Evolutionary conservation across 1,140 invertebrate species (phyloP).

Genomic region (Galendromus occidentalis): DNA sequence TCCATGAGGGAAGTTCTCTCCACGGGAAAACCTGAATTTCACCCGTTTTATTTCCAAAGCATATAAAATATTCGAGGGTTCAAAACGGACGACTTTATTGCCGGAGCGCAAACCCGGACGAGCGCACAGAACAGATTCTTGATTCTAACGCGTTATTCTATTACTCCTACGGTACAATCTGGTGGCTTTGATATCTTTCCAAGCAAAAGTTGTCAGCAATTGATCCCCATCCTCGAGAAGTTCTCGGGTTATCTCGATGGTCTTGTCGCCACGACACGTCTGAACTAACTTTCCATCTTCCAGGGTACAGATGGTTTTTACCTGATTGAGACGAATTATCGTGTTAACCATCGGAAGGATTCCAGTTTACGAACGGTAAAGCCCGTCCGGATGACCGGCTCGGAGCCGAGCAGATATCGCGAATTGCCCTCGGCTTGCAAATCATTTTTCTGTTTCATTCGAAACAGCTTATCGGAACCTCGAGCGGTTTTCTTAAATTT

Average conservation of each 20-base stretch:
- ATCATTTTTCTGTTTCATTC: not conserved
- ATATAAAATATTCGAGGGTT: too few relatives aligned
- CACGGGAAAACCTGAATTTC: too few relatives aligned
- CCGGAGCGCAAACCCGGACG: too few relatives aligned
- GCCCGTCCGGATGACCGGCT: not conserved
- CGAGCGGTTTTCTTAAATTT: not conserved
- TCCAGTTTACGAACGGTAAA: not conserved
- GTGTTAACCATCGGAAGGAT: not conserved
- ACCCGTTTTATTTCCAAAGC: too few relatives aligned
- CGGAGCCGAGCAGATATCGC: not conserved
- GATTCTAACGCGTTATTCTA: not conserved
- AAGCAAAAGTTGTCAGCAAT: constrained; percentile 31
- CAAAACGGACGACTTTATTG: too few relatives aligned
- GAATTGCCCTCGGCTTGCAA: not conserved
- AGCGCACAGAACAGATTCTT: too few relatives aligned
- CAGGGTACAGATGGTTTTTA: constrained; percentile 20
- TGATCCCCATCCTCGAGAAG: constrained; percentile 38
- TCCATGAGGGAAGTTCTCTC: too few relatives aligned
- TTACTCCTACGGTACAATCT: not conserved
- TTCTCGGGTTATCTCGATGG: constrained; percentile 40
- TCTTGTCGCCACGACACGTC: constrained; percentile 42
- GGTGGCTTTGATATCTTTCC: not conserved
- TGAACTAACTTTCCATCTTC: constrained; percentile 43
- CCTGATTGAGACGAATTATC: not conserved
- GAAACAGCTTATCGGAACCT: not conserved